Evolutionary conservation across 1,140 invertebrate genomes (phyloP).

Genomic region (Pogonognathellus flavescens): DNA sequence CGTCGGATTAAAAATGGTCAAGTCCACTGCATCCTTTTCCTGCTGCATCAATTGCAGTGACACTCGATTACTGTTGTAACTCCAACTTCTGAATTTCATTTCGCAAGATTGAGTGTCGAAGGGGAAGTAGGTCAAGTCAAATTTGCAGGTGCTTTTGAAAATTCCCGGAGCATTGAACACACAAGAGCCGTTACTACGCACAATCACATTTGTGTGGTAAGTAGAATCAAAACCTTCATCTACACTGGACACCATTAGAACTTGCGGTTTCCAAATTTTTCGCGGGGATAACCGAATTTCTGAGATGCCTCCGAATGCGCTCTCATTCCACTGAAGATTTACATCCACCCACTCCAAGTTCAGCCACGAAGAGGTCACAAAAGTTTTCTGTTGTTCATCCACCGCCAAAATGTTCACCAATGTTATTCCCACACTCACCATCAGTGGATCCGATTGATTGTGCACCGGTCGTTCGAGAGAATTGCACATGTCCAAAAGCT

Average conservation of each 20-base stretch:
- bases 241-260: neutral
- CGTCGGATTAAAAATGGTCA: neutral
- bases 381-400: too few relatives aligned
- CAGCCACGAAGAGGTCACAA: neutral
- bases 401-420: neutral
- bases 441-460: neutral
- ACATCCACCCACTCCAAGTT: neutral
- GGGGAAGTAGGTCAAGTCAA: slow-evolving; percentile 99
- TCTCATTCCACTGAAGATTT: neutral
- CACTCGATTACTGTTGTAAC: slow-evolving; percentile 69
- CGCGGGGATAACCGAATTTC: neutral
- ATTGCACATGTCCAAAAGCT: neutral
- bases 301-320: neutral
- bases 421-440: neutral
- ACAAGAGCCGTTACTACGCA: neutral
- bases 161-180: neutral
- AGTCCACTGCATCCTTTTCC: slow-evolving; percentile 69
- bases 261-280: slow-evolving; percentile 33
- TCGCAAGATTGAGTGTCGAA: slow-evolving; percentile 98
- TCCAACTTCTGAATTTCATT: slow-evolving; percentile 95
- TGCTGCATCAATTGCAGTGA: neutral
- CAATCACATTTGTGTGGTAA: neutral
- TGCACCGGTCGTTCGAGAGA: neutral
- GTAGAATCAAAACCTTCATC: neutral
- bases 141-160: slow-evolving; percentile 93